Percentiles rank a stretch among this genome's conserved stretches.
phyloP scores from a whole-genome alignment of 1,140 invertebrate species.

The Leptopilina boulardi region DNA sequence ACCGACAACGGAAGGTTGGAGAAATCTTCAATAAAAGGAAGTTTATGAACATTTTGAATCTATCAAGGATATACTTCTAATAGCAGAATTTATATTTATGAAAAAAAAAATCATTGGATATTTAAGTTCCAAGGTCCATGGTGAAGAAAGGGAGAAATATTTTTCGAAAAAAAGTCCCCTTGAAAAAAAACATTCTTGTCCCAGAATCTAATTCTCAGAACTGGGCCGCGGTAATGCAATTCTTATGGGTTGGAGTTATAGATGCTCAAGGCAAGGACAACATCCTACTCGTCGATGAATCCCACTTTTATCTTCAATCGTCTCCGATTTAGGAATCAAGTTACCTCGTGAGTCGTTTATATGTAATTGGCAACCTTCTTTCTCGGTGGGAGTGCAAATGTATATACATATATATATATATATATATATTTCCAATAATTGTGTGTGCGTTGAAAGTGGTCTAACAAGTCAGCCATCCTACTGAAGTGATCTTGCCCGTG shows the following conservation, averaged over 20 bases:
- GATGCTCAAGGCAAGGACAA: constrained; percentile 21
- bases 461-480: constrained; percentile 57
- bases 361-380: neutral
- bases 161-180: neutral
- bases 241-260: neutral
- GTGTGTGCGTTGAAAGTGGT: constrained; percentile 64
- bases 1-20: neutral
- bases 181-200: neutral
- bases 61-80: too few species aligned
- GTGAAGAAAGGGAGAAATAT: too few species aligned
- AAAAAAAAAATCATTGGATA: neutral
- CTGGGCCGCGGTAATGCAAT: neutral
- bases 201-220: constrained; percentile 6
- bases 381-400: constrained; percentile 6
- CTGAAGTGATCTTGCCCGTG: constrained; percentile 8
- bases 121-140: too few species aligned
- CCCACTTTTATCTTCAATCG: constrained; percentile 38
- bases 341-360: neutral
- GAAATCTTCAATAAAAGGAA: constrained; percentile 8
- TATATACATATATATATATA: neutral
- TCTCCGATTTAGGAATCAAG: constrained; percentile 61
- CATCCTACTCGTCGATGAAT: constrained; percentile 10
- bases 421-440: neutral
- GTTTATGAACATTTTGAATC: too few species aligned
- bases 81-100: too few species aligned